Percentiles rank a stretch among this genome's conserved stretches.
Evolutionary conservation across 2,888 invertebrate species (phyloP).

Genomic region (Sicus ferrugineus): DNA sequence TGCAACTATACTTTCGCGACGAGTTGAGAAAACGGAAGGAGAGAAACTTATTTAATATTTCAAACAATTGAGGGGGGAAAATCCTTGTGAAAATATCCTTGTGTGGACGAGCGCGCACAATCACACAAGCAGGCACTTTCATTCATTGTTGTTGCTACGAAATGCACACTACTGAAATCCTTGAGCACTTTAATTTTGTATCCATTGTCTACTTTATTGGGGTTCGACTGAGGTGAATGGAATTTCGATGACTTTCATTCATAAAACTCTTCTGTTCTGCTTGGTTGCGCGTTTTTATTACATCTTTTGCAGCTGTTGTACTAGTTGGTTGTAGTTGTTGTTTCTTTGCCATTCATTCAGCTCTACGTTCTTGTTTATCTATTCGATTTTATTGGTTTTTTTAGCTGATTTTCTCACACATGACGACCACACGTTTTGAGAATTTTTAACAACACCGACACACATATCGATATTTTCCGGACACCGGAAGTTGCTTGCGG

Average conservation of each 20-base stretch:
- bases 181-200: constrained; percentile 1
- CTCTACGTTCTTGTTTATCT: neutral
- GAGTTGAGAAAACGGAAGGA: neutral
- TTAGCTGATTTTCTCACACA: constrained; percentile 27
- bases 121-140: neutral
- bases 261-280: too few relatives aligned
- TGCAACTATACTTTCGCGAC: constrained; percentile 5
- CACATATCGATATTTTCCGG: neutral
- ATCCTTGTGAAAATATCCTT: constrained; percentile 13
- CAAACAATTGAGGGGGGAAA: neutral
- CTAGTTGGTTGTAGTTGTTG: constrained; percentile 14
- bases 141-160: neutral
- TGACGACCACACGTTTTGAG: constrained; percentile 13
- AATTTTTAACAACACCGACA: neutral
- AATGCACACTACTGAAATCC: neutral
- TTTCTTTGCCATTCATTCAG: constrained; percentile 17
- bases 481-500: neutral
- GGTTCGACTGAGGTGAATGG: neutral
- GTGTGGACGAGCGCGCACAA: neutral
- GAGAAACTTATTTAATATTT: neutral
- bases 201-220: neutral
- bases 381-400: neutral
- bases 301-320: neutral
- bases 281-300: neutral
- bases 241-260: constrained; percentile 36